Base-by-base conservation (phyloP, 2,797 vertebrate species). In the Micrastur ruficollis region DNA sequence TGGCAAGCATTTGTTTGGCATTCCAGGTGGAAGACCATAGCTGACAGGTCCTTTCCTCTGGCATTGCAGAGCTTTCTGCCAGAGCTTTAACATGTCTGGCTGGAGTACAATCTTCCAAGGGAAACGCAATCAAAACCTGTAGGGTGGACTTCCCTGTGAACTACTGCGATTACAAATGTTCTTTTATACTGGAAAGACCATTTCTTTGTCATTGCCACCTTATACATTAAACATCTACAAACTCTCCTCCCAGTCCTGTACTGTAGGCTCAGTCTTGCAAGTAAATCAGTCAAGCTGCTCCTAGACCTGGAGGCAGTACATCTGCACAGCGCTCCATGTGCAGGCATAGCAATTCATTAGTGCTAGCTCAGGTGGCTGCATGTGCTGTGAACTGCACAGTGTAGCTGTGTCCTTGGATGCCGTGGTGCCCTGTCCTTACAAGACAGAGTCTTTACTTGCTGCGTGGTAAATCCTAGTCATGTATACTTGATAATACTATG, bases 281-380 rank as follows among this genome's bases (percentile, higher is more conserved):
- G 38, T 25, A 36, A 61, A 38, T 74, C 29, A 67, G 34, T 46
- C 25, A 15, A 2, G 50, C 73, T 92, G 40, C 59, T 80, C 5
- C 23, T 74, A 78, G 81, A 65, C 14, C 59, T 73, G 40, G 76
- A 76, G 65, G 78, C 16, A 0, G 22, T 71, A 11, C 50, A 22
- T 56, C 50, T 32, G 11, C 76, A 4, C 27, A 36, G 40, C 1
- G 2, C 42, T 61, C 25, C 19, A 0, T 3, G 3, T 32, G 50
- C 59, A n/a, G 50, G 23, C 25, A 1, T 1, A 26, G 52, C 44
- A 17, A 1, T 42, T 72, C 65, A 4, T 53, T 40, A 56, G 50
- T 12, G 62, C 56, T 13, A 12, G 63, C 58, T 71, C 50, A 8
- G 75, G 75, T 31, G 63, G 55, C 55, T 29, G 22, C 6, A 29